Base-by-base conservation (phyloP, 2,113 vertebrate genomes). In the Muscicapa adusta region DNA sequence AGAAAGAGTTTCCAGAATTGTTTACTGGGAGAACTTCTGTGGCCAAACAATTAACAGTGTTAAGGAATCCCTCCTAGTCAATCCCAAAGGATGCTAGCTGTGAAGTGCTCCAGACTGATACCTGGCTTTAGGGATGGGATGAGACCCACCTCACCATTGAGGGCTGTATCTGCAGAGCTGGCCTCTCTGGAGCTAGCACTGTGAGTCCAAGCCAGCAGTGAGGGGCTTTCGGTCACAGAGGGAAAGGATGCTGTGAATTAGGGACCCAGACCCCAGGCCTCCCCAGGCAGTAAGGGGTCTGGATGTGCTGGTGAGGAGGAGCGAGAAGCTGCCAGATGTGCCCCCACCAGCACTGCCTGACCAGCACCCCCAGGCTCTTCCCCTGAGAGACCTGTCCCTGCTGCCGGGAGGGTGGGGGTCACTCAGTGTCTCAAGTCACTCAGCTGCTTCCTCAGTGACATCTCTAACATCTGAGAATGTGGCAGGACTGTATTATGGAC, bases 371-470 rank as follows among this genome's bases (percentile, higher is more conserved):
- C 38, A 48, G 14, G 29, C 9, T 20, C 15, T 89, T 24, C 31
- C 15, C 3, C 23, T 28, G 1, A 43, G 56, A 48, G 33, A 15
- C 2, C 2, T 5, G 4, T 45, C 29, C 23, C 34, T 58, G 26
- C 29, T 4, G 0, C 5, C 0, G 3, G 47, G 36, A 81, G 15
- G 8, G 14, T 26, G 14, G 29, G 16, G 29, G 15, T 40, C 38
- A 5, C 38, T 68, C 63, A 14, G n/a, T 18, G 8, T 43, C 18
- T 23, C 38, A 33, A 33, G 20, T 31, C 0, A 6, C 62, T 72
- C 62, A 38, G 50, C 50, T 81, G 38, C 20, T n/a, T 31, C 58
- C 7, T 50, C 31, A 26, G 63, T 9, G 23, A 48, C 9, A 18
- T 29, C 45, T 18, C 11, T 25, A 40, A 29, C 58, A 54, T 54